Conservation (phyloP, 2,888 invertebrate species). For the Pseudanteris insignis region DNA sequence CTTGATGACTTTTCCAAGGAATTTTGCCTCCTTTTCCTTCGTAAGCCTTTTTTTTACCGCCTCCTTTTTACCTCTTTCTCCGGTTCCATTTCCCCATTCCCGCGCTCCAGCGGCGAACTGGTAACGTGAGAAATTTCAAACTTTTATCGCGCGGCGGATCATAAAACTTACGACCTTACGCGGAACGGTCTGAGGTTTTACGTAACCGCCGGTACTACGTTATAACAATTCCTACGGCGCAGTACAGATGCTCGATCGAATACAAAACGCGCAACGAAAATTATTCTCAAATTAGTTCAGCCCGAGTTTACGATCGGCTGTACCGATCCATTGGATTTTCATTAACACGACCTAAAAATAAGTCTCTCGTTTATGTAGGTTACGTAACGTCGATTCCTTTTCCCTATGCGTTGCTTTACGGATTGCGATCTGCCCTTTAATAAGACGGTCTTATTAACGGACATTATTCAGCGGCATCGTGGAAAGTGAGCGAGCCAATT, state of each 20-base stretch:
- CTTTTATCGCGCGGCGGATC: constrained; percentile 53
- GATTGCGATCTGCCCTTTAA: no score
- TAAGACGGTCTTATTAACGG: no score
- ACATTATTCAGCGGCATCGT: no score
- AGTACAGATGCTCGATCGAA: constrained; percentile 18
- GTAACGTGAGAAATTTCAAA: constrained; percentile 56
- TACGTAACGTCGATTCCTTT: no score
- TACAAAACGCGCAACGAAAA: constrained; percentile 21
- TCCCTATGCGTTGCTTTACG: no score
- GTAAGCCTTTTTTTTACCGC: background rate
- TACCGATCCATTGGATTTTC: constrained; percentile 19
- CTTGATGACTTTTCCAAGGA: no score
- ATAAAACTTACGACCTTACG: constrained; percentile 53
- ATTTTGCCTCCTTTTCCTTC: background rate
- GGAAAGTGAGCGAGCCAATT: background rate
- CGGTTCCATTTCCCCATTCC: background rate
- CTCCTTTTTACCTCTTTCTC: background rate
- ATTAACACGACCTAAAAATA: constrained; percentile 17
- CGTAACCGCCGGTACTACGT: constrained; percentile 20
- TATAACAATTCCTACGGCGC: constrained; percentile 11
- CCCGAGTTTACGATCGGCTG: constrained; percentile 11
- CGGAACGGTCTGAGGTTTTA: constrained; percentile 13
- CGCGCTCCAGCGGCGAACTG: constrained; percentile 4
- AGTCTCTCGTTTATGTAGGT: background rate
- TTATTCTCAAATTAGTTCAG: constrained; percentile 29